Evolutionary conservation across 2,113 vertebrate genomes (phyloP), one percentile per base, ranked within the genome.

Genomic region (Oncorhynchus mykiss): DNA sequence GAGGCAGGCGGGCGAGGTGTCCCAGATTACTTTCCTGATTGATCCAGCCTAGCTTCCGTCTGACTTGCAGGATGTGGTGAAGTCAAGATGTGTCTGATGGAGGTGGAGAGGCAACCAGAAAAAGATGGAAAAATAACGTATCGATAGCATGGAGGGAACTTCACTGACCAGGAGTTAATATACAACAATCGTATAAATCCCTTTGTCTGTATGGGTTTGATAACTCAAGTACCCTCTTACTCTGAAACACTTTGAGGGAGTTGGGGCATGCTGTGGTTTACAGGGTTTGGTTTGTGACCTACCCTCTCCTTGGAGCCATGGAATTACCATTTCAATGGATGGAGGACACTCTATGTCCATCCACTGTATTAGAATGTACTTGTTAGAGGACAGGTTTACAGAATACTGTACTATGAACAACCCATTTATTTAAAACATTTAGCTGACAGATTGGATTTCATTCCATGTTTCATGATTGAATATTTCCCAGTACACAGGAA

Each of bases 11-110:
- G 89, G 89, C 73, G 70, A 88, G 78, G 74, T 87, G 67, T 92
- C 89, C 84, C 88, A 91, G 89, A 93, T 93, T 93, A 92, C 89
- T 91, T 90, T 90, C 79, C 78, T 88, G 88, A 93, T 94, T 93
- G 93, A 94, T 94, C 89, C 81, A 27, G 82, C 74, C 59, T 87
- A 88, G 88, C 88, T 87, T 89, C 89, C 80, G 87, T 89, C 90
- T 91, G 93, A 93, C 90, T 92, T 84, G 85, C 83, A 88, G 89
- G 91, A 90, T 84, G 66, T 84, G 86, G 85, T 88, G 73, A 83
- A 86, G 85, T 84, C 82, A 49, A 39, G 81, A 84, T 83, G 84
- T 87, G 69, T 45, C 39, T 45, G 39, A 45, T 45, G 39, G 39
- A 39, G 7, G 39, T 84, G 81, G 65, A 76, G 78, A 79, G 78